Conservation (phyloP, 2,797 vertebrate genomes). For the Morus bassanus region DNA sequence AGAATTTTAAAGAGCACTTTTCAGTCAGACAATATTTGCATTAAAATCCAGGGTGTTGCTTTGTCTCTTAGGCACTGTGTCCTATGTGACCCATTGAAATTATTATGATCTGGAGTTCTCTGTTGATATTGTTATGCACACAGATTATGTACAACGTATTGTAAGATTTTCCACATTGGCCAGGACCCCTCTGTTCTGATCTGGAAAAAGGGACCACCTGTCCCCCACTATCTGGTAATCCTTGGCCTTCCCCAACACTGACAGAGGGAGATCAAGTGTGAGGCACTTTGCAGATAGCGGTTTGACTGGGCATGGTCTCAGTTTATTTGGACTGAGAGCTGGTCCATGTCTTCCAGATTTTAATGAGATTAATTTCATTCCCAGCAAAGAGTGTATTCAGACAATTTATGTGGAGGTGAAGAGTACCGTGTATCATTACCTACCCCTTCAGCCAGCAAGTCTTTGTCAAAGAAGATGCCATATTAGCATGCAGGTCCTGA, state of each 20-base stretch:
- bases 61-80: not conserved
- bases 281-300: not conserved
- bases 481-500: not conserved
- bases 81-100: not conserved
- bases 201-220: not conserved
- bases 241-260: not conserved
- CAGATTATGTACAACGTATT: not conserved
- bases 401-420: not conserved
- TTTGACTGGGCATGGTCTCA: not conserved
- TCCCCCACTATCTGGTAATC: not conserved
- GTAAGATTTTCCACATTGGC: not conserved
- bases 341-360: not conserved
- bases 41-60: not conserved
- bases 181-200: not conserved
- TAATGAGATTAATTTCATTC: not conserved
- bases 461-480: not conserved
- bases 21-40: not conserved
- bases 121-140: not conserved
- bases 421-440: not conserved
- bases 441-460: not conserved
- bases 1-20: not conserved
- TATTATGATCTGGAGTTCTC: not conserved
- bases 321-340: not conserved
- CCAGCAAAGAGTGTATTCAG: not conserved
- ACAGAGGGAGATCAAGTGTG: not conserved